Conservation (phyloP, 2,797 vertebrate species). For the Neopelma chrysocephalum region DNA sequence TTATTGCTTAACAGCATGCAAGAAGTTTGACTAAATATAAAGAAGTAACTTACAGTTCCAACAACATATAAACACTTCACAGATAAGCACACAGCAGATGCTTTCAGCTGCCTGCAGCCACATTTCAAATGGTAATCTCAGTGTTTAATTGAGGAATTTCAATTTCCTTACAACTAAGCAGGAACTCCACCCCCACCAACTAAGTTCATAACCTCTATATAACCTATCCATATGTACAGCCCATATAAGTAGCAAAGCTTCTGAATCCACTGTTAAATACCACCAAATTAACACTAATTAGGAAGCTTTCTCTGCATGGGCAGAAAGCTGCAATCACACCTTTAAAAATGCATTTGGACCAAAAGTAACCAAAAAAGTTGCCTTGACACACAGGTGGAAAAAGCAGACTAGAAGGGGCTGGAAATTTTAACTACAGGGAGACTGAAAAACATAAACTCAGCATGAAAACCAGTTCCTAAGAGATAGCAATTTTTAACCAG, state of each 20-base stretch:
- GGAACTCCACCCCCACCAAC: not conserved
- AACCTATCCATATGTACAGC: accelerated
- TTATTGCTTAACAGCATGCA: not conserved
- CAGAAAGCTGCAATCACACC: not conserved
- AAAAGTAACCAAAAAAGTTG: not conserved
- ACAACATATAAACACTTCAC: not conserved
- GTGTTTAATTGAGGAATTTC: not conserved
- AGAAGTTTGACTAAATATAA: not conserved
- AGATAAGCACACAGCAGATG: not conserved
- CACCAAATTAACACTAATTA: not conserved
- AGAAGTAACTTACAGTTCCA: not conserved
- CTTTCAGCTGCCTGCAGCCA: not conserved
- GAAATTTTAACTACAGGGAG: not conserved
- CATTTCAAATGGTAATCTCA: not conserved
- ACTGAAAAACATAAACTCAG: not conserved
- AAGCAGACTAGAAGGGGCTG: not conserved
- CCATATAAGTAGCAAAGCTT: not conserved
- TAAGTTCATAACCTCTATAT: not conserved
- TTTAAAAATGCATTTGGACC: not conserved
- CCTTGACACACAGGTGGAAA: not conserved
- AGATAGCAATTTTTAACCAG: not conserved
- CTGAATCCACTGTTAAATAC: not conserved
- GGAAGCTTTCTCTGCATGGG: not conserved
- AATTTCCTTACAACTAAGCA: not conserved
- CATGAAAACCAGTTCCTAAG: accelerated